These are phyloP conservation scores for Parauchenoglanis punctatus DNA, from an alignment of 2,797 vertebrate species.

Conservation along the genomic window DNA sequence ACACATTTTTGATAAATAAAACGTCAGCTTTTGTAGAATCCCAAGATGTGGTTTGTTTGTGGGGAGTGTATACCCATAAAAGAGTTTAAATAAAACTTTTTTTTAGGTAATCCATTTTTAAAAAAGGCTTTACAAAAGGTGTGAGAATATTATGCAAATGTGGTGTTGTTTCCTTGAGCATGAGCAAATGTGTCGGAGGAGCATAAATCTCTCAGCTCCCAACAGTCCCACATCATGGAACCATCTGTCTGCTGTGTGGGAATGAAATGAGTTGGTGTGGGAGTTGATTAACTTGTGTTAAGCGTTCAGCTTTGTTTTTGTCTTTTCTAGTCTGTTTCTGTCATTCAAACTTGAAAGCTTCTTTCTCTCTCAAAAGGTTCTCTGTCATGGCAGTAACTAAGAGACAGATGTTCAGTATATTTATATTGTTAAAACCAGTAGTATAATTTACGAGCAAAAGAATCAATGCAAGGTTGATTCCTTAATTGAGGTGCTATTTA, in stretches of 20 bases:
- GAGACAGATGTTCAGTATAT: background rate
- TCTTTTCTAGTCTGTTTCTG: background rate
- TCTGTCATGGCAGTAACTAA: background rate
- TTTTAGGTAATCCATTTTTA: background rate
- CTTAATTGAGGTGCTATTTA: background rate
- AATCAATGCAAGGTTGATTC: background rate
- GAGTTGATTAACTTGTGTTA: conserved; percentile 19
- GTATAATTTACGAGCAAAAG: background rate
- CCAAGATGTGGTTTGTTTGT: conserved; percentile 69
- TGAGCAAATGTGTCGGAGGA: conserved; percentile 35
- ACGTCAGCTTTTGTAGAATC: conserved; percentile 66
- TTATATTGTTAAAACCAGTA: background rate
- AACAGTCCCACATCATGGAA: conserved; percentile 14
- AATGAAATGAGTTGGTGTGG: conserved; percentile 5
- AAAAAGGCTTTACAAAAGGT: background rate
- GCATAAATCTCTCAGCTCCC: background rate
- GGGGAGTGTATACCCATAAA: conserved; percentile 5
- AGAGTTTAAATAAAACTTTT: background rate
- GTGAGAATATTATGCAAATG: conserved; percentile 1
- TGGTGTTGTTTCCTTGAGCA: conserved; percentile 25
- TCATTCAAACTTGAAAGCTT: conserved; percentile 9
- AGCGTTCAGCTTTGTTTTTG: background rate
- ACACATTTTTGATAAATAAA: conserved; percentile 67
- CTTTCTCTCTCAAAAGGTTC: background rate
- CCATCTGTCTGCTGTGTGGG: conserved; percentile 12